Evolutionary conservation across 2,113 vertebrate species (phyloP).

Genomic region (Upupa epops): DNA sequence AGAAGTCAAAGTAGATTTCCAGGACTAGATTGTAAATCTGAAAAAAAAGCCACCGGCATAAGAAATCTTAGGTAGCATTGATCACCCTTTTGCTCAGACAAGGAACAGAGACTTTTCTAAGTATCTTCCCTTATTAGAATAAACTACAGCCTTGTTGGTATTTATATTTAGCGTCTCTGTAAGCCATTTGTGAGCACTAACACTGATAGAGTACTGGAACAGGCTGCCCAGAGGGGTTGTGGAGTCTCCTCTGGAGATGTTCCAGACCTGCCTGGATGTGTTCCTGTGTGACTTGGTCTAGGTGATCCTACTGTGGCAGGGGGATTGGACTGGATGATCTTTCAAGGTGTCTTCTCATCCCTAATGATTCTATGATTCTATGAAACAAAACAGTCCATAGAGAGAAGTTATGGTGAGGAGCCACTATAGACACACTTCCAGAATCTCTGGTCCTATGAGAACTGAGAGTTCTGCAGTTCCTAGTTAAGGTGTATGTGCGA

Average conservation of each 20-base stretch:
- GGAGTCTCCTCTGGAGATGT: too few species aligned
- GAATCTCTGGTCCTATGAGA: neutral
- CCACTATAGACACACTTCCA: neutral
- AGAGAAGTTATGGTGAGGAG: neutral
- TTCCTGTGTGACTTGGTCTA: too few species aligned
- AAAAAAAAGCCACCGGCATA: neutral
- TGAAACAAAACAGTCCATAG: neutral
- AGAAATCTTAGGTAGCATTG: neutral
- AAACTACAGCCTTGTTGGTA: accelerated
- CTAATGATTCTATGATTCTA: too few species aligned
- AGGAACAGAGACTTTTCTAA: neutral
- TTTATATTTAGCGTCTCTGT: neutral
- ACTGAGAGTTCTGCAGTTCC: neutral
- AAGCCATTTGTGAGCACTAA: neutral
- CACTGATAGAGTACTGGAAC: too few species aligned
- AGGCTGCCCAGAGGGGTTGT: too few species aligned
- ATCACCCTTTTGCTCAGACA: neutral
- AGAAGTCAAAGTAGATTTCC: neutral
- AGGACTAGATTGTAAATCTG: neutral
- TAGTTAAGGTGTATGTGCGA: neutral
- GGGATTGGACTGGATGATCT: too few species aligned
- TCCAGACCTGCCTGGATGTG: too few species aligned
- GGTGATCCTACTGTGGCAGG: too few species aligned
- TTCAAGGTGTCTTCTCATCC: too few species aligned
- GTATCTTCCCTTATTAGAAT: neutral